Percentiles rank a stretch among this genome's conserved stretches.
Conservation (phyloP, 2,113 vertebrate genomes). For the Thomomys bottae region DNA sequence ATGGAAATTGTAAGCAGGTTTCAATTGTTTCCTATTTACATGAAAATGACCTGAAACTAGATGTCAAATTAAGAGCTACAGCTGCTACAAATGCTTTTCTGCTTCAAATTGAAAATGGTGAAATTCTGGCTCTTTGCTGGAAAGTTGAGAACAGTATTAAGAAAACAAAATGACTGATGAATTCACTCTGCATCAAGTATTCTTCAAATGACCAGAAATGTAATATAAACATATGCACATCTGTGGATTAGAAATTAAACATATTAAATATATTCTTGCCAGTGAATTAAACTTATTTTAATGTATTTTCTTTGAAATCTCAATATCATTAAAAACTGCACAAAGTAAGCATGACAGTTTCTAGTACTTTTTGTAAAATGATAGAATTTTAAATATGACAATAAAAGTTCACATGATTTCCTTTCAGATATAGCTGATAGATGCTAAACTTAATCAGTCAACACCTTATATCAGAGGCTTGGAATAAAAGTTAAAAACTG, state of each 20-base stretch:
- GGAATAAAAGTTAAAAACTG: constrained; percentile 54
- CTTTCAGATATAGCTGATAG: constrained; percentile 48
- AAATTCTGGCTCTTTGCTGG: constrained; percentile 73
- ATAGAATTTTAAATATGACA: constrained; percentile 56
- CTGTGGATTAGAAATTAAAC: constrained; percentile 17
- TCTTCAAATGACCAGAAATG: constrained; percentile 78
- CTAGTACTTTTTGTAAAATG: not conserved
- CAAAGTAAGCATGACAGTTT: constrained; percentile 10
- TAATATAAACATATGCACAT: constrained; percentile 78
- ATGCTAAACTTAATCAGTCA: constrained; percentile 68
- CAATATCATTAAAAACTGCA: constrained; percentile 65
- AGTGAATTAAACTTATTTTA: constrained; percentile 68
- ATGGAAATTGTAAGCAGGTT: constrained; percentile 53
- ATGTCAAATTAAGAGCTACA: constrained; percentile 74
- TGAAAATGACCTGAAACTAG: constrained; percentile 75
- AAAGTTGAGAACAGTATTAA: constrained; percentile 75
- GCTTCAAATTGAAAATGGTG: constrained; percentile 48
- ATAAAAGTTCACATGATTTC: constrained; percentile 62
- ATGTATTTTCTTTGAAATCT: constrained; percentile 70
- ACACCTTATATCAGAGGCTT: not conserved
- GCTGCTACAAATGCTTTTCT: constrained; percentile 55
- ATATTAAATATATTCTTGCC: constrained; percentile 76
- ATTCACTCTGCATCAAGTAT: constrained; percentile 78
- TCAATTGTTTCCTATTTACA: constrained; percentile 71
- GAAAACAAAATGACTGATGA: constrained; percentile 77